Base-by-base conservation (phyloP, 92 coral and sea anemone genomes). In the Heliopora coerulea region DNA sequence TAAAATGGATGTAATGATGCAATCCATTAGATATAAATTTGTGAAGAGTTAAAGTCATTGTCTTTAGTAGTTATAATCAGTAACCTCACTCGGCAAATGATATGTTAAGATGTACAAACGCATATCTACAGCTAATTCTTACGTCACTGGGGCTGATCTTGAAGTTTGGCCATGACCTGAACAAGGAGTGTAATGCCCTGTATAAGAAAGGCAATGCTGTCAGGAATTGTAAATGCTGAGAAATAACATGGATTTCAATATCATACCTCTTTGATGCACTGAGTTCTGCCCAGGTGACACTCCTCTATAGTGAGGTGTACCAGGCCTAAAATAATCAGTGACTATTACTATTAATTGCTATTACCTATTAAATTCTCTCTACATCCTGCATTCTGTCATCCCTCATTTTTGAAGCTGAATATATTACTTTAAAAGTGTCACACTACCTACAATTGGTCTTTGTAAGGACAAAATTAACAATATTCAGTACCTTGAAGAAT, bases 61-160 rank as follows among this genome's bases (percentile, higher is more conserved):
- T n/a, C n/a, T n/a, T n/a, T n/a, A n/a, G n/a, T n/a, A n/a, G n/a
- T n/a, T n/a, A n/a, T n/a, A n/a, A n/a, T n/a, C n/a, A n/a, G n/a
- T n/a, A n/a, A n/a, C n/a, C n/a, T n/a, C n/a, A n/a, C n/a, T n/a
- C n/a, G n/a, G 11, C 42, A 37, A 37, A 37, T 37, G 11, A 37
- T 37, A 4, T 4, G 11, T 4, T 37, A 37, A 37, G 14, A 46
- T 2, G n/a, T 46, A 46, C 52, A 46, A 6, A 8, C 7, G 15
- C n/a, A n/a, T 8, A 8, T 46, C 7, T n/a, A 46, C 15, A 8
- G 2, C 7, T 46, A 46, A 46, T 46, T 46, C 77, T 50, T 52
- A 70, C 77, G 77, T 52, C 14, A 70, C 77, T 50, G 77, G 77
- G 11, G 77, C 77, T 14, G 77, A 70, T 70, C 77, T 52, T 29